Evolutionary conservation across 2,113 vertebrate species (phyloP).

Genomic region (Phodopus roborovskii): DNA sequence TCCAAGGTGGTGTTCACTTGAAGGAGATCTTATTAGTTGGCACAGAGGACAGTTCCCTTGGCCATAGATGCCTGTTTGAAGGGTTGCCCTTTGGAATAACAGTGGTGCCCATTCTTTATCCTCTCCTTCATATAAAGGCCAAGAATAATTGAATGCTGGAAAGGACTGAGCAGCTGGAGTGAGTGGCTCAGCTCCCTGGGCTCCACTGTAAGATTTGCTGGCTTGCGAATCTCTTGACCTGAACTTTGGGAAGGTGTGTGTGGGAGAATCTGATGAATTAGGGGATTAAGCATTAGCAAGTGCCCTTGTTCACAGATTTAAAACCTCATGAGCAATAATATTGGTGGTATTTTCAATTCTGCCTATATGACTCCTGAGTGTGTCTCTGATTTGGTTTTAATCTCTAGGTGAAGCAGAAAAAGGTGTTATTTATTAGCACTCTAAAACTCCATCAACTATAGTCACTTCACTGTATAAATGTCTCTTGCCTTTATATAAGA

Average conservation of each 20-base stretch:
- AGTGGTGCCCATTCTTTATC: not conserved
- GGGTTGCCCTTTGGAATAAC: not conserved
- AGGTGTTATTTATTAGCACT: conserved; percentile 62
- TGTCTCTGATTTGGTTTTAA: conserved; percentile 64
- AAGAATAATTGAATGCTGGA: not conserved
- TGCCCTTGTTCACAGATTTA: not conserved
- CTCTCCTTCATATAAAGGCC: no score
- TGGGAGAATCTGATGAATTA: not conserved
- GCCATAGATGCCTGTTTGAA: not conserved
- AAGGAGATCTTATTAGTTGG: not conserved
- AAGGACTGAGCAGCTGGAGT: not conserved
- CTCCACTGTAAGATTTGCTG: not conserved
- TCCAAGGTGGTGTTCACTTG: not conserved
- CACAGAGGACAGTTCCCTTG: not conserved
- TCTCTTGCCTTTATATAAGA: conserved; percentile 48
- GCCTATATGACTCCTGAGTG: not conserved
- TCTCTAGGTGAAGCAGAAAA: conserved; percentile 47
- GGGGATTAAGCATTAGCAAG: conserved; percentile 34
- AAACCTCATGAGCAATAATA: conserved; percentile 39
- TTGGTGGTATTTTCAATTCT: conserved; percentile 57
- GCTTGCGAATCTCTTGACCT: not conserved
- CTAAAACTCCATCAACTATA: conserved; percentile 1
- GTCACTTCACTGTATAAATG: conserved; percentile 61
- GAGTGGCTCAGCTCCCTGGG: not conserved
- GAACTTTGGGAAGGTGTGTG: not conserved